Base-by-base conservation (phyloP, 2,888 invertebrate species). In the Cataglyphis livida region DNA sequence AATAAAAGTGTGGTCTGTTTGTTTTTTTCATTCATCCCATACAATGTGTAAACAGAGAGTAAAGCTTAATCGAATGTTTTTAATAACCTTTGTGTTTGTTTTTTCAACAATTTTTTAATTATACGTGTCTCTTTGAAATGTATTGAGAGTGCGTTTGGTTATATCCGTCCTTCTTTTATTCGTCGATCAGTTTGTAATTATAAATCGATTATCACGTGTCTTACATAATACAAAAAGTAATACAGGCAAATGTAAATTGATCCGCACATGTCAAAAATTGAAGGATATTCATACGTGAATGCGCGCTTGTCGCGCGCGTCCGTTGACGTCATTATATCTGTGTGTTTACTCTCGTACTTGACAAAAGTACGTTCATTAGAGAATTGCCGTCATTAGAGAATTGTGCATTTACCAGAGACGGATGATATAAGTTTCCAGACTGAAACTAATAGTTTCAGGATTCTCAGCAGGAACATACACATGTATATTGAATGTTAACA, bases 51-150 rank as follows among this genome's bases (percentile, higher is more conserved):
- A 59, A 21, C 5, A 61, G 44, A 61, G 32, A 62, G 32, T 21
- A 32, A n/a, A 51, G 18, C n/a, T 35, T 44, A 3, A 41, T 41
- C 3, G 44, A 61, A 74, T 4, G 28, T 74, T 74, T 74, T 44
- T 74, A 59, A 44, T 21, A 28, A 28, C 21, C n/a, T 7, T 44
- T 18, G 1, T 57, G n/a, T 7, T 28, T 28, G 12, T 12, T 61
- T 74, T 74, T 64, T 9, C 3, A 32, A 62, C 6, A 21, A 64
- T 35, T 6, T 21, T 74, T 61, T 44, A 62, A 64, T 64, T 74
- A 25, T 74, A 12, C 4, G 25, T 25, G 3, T 12, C 5, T 73
- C 41, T 35, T 35, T 59, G 12, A 10, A 61, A 32, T n/a, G 28
- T 62, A 48, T 62, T 32, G 21, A 64, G n/a, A 61, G 9, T 28